Evolutionary conservation across 2,888 invertebrate species (phyloP).

Genomic region (Unio delphinus): DNA sequence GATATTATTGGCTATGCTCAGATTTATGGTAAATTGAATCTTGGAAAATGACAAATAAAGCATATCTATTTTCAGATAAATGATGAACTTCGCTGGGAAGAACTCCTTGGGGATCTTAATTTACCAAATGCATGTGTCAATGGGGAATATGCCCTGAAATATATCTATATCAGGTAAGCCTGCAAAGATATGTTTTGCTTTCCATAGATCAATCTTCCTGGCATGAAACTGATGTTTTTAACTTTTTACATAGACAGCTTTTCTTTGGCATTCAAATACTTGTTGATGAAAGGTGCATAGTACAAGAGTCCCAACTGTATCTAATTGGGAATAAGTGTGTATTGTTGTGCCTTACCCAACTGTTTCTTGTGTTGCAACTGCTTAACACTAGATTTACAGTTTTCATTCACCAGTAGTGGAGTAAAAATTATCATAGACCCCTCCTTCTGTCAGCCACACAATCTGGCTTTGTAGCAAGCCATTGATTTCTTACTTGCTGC

Average conservation of each 20-base stretch:
- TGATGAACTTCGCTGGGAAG: conserved; percentile 89
- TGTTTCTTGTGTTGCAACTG: no score
- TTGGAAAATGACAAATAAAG: no score
- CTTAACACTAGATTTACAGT: no score
- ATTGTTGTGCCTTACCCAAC: no score
- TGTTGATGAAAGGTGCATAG: background rate
- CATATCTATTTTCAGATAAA: conserved; percentile 79
- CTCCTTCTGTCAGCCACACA: no score
- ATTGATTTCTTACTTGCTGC: no score
- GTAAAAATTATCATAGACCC: no score
- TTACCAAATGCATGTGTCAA: conserved; percentile 90
- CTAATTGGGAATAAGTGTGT: no score
- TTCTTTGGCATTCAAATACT: background rate
- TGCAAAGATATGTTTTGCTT: background rate
- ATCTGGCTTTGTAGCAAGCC: no score
- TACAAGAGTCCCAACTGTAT: background rate
- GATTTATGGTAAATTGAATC: no score
- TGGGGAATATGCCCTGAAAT: conserved; percentile 87
- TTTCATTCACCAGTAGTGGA: no score
- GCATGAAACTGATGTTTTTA: background rate
- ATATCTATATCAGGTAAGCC: conserved; percentile 84
- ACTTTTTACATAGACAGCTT: background rate
- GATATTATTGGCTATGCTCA: no score
- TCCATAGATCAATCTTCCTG: background rate
- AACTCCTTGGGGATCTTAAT: conserved; percentile 76